Base-by-base conservation (phyloP, 2,888 invertebrate genomes). In the Drosophila greeni region DNA sequence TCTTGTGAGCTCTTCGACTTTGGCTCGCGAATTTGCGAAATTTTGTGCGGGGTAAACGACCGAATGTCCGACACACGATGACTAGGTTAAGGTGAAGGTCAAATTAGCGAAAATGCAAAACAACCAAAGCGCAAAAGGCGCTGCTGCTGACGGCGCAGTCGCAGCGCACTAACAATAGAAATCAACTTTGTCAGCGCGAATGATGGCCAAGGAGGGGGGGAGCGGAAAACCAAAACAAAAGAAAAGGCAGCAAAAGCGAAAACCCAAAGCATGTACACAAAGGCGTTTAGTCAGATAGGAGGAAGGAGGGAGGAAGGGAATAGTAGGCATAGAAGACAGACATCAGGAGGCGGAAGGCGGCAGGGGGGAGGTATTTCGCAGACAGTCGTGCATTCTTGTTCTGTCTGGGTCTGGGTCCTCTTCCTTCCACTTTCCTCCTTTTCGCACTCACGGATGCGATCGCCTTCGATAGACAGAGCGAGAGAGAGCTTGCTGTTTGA, bases 71-170 rank as follows among this genome's bases (percentile, higher is more conserved):
- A 86, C 85, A 86, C 81, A 83, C 83, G 84, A 86, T 87, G 88
- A 89, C 89, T 89, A 88, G 89, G 89, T 89, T 88, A 89, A 89
- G 89, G 89, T 89, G 89, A 89, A 89, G 89, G 89, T 86, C 89
- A 88, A 83, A 84, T 79, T 76, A 76, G 81, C 78, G 73, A 70
- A 72, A 75, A 72, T 68, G 62, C 66, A 57, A 68, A 60, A 75
- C 68, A 52, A 72, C 51, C 52, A 53, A 66, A 66, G 64, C 68
- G 64, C 26, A 56, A 45, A 52, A 54, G 58, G 57, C 59, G 55
- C 43, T 43, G 55, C 43, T 43, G 43, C 74, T 72, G 72, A 64
- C 66, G 56, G 76, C 74, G 72, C 74, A 76, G 67, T 66, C 70
- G 76, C 69, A 70, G 51, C 53, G 55, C 66, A 67, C 73, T 78